These are phyloP conservation scores for Manis pentadactyla DNA, from an alignment of 2,797 vertebrate species.

Conservation along the genomic window DNA sequence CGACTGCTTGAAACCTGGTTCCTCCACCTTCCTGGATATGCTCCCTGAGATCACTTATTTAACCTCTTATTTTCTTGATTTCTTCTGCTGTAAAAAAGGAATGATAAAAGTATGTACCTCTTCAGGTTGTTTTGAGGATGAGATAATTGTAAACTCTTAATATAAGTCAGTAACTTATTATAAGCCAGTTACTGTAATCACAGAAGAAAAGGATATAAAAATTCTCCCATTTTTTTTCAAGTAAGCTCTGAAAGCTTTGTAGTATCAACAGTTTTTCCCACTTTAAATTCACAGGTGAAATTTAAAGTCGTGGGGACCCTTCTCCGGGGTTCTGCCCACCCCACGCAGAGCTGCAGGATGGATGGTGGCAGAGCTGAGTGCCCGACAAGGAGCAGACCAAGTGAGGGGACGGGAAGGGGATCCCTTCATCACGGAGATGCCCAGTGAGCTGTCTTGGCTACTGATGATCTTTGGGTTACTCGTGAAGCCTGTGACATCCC, in stretches of 20 bases:
- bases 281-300: neutral
- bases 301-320: neutral
- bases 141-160: rapidly evolving
- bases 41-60: no score
- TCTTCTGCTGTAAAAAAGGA: neutral
- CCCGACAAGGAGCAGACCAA: neutral
- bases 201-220: neutral
- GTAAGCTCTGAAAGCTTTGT: neutral
- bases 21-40: neutral
- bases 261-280: no score
- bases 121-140: neutral
- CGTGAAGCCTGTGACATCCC: neutral
- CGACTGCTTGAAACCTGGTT: neutral
- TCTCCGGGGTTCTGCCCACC: neutral
- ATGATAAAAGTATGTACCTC: neutral
- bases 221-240: neutral
- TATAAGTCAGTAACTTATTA: rapidly evolving
- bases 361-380: rapidly evolving
- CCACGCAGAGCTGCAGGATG: neutral
- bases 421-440: neutral
- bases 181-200: rapidly evolving
- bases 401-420: neutral
- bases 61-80: neutral
- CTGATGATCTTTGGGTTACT: neutral
- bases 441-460: rapidly evolving